Base-by-base conservation (phyloP, 2,113 vertebrate species). In the Dissostichus mawsoni region DNA sequence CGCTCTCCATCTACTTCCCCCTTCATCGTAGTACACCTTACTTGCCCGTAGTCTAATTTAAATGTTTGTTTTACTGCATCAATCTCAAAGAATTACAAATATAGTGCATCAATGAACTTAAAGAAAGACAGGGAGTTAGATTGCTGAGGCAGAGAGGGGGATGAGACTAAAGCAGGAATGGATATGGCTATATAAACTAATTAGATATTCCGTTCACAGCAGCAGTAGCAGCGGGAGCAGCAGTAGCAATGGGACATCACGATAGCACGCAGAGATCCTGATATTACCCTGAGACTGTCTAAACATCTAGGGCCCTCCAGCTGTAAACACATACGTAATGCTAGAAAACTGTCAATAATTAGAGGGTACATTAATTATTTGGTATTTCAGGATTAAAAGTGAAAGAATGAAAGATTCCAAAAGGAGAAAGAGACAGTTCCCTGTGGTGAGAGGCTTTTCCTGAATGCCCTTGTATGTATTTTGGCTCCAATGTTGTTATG, bases 181-280 rank as follows among this genome's bases (percentile, higher is more conserved):
- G 76, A 83, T 88, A 64, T 48, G 79, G 41, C 82, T 74, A 82
- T 72, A 78, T 41, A 41, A 41, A 82, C 73, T 87, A 81, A 89
- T 93, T 90, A 84, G 57, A 74, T 86, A 93, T 92, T 92, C 92
- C 69, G 71, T 81, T 82, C 89, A 85, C 89, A 88, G 70, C 78
- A 78, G 78, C 90, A 76, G 80, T 0, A 36, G 29, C 33, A 41
- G 16, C 16, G 36, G 29, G 64, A 82, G 70, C 76, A 69, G 81
- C 80, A 77, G 65, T 63, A 85, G 88, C 69, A 68, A 45, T 69
- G 86, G 82, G 89, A 88, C 87, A 85, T 85, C 76, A 82, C 80
- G 59, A 87, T 88, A 81, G 84, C 84, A 83, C 23, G 67, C 75
- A 69, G 63, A 89, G 72, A 86, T 70, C 73, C 82, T 87, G 78